Percentiles rank a stretch among this genome's conserved stretches.
Conservation (phyloP, 2,888 invertebrate species). For the Gastrophysa polygoni region DNA sequence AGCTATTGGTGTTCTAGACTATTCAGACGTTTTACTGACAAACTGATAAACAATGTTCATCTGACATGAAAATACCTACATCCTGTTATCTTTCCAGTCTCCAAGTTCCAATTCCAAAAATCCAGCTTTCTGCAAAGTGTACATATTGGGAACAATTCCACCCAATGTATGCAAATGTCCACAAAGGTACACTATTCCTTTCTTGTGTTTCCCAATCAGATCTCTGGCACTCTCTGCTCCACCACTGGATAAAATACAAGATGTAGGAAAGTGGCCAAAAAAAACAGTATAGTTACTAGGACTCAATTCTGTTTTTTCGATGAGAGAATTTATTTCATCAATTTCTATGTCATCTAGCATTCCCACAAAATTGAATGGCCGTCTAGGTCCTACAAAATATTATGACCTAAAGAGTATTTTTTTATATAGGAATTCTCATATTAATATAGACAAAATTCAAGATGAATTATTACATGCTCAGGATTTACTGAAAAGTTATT, state of each 20-base stretch:
- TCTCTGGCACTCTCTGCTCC: slow-evolving; percentile 62
- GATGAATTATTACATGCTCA: no score
- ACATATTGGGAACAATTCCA: slow-evolving; percentile 82
- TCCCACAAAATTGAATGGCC: slow-evolving; percentile 93
- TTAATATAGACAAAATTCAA: no score
- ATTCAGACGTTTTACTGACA: no score
- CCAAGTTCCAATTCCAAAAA: slow-evolving; percentile 87
- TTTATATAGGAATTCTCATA: no score
- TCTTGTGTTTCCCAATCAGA: slow-evolving; percentile 65
- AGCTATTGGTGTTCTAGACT: no score
- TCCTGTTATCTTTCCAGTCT: slow-evolving; percentile 91
- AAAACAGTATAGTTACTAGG: slow-evolving; percentile 70
- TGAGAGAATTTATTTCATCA: slow-evolving; percentile 63
- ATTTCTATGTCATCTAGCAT: slow-evolving; percentile 67
- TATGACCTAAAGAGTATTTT: no score
- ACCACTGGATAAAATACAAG: slow-evolving; percentile 71
- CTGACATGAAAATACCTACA: slow-evolving; percentile 60
- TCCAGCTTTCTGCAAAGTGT: slow-evolving; percentile 81
- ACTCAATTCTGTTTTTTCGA: slow-evolving; percentile 61
- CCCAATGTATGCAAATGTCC: slow-evolving; percentile 89
- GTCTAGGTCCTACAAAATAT: slow-evolving; percentile 62
- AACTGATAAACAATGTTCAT: no score
- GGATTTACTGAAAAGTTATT: no score
- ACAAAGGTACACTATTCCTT: slow-evolving; percentile 80
- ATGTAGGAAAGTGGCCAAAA: slow-evolving; percentile 94